phyloP scores from a whole-genome alignment of 2,113 vertebrate genomes.

The Petroica traversi region DNA sequence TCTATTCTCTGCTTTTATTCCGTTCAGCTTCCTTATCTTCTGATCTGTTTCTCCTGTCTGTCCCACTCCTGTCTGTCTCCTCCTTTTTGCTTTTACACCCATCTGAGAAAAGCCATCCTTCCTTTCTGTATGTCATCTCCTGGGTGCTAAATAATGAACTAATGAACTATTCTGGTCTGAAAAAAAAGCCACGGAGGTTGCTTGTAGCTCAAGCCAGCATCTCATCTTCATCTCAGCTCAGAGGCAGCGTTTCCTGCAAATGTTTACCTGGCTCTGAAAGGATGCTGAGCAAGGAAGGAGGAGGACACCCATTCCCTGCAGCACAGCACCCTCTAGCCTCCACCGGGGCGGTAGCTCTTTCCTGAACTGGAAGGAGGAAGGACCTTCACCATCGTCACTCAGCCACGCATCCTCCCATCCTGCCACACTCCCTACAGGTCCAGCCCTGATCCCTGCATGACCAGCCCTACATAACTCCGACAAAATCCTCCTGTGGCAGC shows the following conservation, averaged over 20 bases:
- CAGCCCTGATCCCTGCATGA: not conserved
- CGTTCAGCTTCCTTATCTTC: not conserved
- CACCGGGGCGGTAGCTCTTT: not conserved
- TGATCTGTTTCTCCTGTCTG: too few species aligned
- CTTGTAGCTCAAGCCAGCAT: not conserved
- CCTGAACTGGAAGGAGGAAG: not conserved
- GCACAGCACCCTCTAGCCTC: slow-evolving; percentile 68
- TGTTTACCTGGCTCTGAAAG: not conserved
- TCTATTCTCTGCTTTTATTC: not conserved
- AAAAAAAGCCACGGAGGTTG: not conserved
- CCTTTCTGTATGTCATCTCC: not conserved
- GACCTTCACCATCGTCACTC: not conserved
- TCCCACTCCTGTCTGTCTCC: not conserved
- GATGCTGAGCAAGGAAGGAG: not conserved
- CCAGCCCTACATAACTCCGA: not conserved
- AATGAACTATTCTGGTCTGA: not conserved
- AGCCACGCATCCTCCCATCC: not conserved
- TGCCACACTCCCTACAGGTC: not conserved
- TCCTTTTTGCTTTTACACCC: not conserved
- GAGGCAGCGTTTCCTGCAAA: not conserved
- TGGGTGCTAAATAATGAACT: not conserved
- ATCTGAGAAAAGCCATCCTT: not conserved
- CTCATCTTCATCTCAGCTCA: not conserved
- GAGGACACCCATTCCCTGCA: slow-evolving; percentile 47
- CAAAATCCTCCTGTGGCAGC: not conserved